phyloP scores from a whole-genome alignment of 2,797 vertebrate species.

The Chelonia mydas region DNA sequence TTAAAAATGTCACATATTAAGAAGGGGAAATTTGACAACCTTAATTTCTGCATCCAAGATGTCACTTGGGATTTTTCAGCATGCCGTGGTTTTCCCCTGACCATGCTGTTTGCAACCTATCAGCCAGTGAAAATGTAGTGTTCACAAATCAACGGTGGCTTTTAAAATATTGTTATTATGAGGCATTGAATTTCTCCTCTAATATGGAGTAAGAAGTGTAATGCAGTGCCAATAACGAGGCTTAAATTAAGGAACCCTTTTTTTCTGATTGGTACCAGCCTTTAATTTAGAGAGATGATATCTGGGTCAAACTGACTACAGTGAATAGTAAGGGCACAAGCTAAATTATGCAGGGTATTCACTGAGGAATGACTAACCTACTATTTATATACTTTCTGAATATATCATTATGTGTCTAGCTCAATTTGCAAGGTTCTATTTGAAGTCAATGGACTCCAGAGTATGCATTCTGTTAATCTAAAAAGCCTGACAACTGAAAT shows the following conservation, averaged over 20 bases:
- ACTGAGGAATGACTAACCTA: slow-evolving; percentile 72
- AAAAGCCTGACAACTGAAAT: slow-evolving; percentile 39
- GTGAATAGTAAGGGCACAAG: slow-evolving; percentile 4
- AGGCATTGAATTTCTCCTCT: not conserved
- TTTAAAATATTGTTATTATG: not conserved
- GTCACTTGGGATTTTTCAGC: not conserved
- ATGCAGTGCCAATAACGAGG: not conserved
- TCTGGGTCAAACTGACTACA: slow-evolving; percentile 62
- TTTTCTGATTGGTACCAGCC: slow-evolving; percentile 42
- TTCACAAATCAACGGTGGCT: not conserved
- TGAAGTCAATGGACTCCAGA: slow-evolving; percentile 66
- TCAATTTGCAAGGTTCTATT: slow-evolving; percentile 62
- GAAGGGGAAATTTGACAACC: not conserved
- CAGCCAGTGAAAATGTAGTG: not conserved
- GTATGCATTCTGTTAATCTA: slow-evolving; percentile 50
- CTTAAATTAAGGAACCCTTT: slow-evolving; percentile 32
- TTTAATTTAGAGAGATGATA: slow-evolving; percentile 41
- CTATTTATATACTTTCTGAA: slow-evolving; percentile 72
- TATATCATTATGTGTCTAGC: slow-evolving; percentile 56
- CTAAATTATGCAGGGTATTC: slow-evolving; percentile 66
- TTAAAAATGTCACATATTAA: not conserved
- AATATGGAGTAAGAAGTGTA: not conserved
- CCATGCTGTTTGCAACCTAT: not conserved
- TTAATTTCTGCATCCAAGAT: fast-evolving
- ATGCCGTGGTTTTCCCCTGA: not conserved